A percentile compares a stretch with the other conserved stretches of the same genome.
phyloP scores from a whole-genome alignment of 2,113 vertebrate species.

The Theristicus caerulescens region DNA sequence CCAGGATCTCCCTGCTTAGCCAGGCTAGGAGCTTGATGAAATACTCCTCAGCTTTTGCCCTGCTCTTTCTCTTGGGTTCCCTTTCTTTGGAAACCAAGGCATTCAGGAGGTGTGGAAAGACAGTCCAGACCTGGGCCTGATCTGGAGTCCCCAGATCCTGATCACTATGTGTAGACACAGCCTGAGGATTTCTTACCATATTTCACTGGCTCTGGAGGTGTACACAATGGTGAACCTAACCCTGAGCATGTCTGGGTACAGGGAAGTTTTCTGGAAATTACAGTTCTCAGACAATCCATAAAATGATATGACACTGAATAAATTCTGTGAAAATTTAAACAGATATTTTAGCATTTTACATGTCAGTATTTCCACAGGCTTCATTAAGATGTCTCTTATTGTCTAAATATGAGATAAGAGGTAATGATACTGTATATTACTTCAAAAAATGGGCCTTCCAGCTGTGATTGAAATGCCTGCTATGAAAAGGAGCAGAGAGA shows the following conservation, averaged over 20 bases:
- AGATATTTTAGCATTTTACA: neutral
- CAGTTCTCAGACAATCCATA: neutral
- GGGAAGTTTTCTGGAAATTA: neutral
- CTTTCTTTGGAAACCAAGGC: neutral
- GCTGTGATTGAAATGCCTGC: neutral
- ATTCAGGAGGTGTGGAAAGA: neutral
- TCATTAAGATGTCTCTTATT: neutral
- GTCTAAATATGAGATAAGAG: neutral
- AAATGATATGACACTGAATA: neutral
- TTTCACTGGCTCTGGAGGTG: neutral
- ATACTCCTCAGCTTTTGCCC: neutral
- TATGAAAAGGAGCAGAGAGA: neutral
- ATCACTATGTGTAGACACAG: neutral
- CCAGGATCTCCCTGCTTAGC: neutral
- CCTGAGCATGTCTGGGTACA: neutral
- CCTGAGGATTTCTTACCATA: neutral
- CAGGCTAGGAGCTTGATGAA: neutral
- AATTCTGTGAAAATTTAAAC: neutral
- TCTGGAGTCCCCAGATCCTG: neutral
- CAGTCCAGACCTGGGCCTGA: accelerated
- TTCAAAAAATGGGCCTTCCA: neutral
- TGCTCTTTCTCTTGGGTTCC: neutral
- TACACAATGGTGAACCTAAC: accelerated
- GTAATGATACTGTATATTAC: neutral
- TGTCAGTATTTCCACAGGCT: neutral